phyloP scores from a whole-genome alignment of 1,140 invertebrate species.

The Anadara kagoshimensis region DNA sequence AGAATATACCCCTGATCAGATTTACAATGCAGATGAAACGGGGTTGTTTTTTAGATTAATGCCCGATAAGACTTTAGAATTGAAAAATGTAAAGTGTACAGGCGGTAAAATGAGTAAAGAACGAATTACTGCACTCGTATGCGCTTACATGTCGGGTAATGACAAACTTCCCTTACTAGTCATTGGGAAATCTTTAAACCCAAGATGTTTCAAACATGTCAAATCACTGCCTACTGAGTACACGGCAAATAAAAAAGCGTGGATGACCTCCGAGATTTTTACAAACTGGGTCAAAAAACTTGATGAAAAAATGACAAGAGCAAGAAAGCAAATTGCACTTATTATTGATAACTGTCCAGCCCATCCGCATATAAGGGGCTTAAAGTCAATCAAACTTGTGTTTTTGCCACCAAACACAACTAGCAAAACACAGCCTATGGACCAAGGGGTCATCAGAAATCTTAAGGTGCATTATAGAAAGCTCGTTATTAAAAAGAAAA shows the following conservation, averaged over 20 bases:
- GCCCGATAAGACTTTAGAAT: constrained; percentile 34
- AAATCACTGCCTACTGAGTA: constrained; percentile 45
- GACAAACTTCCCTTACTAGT: constrained; percentile 74
- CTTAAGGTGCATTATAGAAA: constrained; percentile 30
- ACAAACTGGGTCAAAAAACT: constrained; percentile 17
- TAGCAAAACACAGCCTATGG: constrained; percentile 27
- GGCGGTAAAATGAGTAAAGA: constrained; percentile 73
- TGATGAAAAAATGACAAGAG: constrained; percentile 1
- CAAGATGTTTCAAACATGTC: constrained; percentile 74
- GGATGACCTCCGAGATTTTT: constrained; percentile 44
- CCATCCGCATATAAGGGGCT: not conserved
- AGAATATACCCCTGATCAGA: constrained; percentile 12
- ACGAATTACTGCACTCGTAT: constrained; percentile 72
- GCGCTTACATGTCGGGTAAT: constrained; percentile 70
- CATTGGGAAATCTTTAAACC: constrained; percentile 75
- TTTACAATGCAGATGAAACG: constrained; percentile 44
- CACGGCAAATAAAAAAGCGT: constrained; percentile 43
- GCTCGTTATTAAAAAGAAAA: not conserved
- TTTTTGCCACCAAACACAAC: constrained; percentile 39
- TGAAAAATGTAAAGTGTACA: constrained; percentile 22
- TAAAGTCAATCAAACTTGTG: constrained; percentile 4
- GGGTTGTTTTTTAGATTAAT: constrained; percentile 35
- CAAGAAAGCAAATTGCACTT: constrained; percentile 9
- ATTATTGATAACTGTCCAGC: too few species aligned
- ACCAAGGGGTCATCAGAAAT: constrained; percentile 36